Conservation (phyloP, 2,888 invertebrate species). For the Margaritifera margaritifera region DNA sequence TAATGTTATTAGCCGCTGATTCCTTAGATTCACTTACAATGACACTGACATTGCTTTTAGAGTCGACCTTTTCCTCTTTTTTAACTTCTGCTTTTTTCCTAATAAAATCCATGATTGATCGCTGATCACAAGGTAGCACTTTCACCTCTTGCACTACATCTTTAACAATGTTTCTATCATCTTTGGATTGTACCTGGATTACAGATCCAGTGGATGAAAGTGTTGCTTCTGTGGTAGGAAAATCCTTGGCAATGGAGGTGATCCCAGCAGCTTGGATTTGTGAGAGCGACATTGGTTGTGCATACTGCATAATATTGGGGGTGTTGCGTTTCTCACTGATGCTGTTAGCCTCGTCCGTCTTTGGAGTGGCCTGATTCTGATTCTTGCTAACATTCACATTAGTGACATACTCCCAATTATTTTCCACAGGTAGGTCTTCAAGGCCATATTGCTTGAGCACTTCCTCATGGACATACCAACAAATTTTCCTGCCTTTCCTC, state of each 20-base stretch:
- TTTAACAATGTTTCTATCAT: background rate
- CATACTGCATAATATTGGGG: slow-evolving; percentile 49
- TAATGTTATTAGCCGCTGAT: background rate
- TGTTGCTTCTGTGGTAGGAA: slow-evolving; percentile 6
- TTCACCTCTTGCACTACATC: slow-evolving; percentile 3
- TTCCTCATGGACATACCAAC: slow-evolving; percentile 80
- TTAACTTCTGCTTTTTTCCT: slow-evolving; percentile 2
- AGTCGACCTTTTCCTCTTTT: background rate
- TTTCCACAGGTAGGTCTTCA: slow-evolving; percentile 75
- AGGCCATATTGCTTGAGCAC: slow-evolving; percentile 76
- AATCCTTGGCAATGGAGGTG: slow-evolving; percentile 14
- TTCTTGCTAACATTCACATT: slow-evolving; percentile 21
- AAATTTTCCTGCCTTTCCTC: slow-evolving; percentile 77
- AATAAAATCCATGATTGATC: slow-evolving; percentile 32
- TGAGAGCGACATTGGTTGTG: slow-evolving; percentile 48
- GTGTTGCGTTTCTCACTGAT: slow-evolving; percentile 16
- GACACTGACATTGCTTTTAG: background rate
- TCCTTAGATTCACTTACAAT: background rate
- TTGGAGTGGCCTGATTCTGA: slow-evolving; percentile 13
- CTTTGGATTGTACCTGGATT: slow-evolving; percentile 8
- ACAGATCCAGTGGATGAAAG: slow-evolving; percentile 6
- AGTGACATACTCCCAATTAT: slow-evolving; percentile 77
- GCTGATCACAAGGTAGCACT: slow-evolving; percentile 22
- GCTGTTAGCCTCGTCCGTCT: slow-evolving; percentile 3
- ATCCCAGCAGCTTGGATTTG: slow-evolving; percentile 39